phyloP scores from a whole-genome alignment of 1,140 invertebrate genomes.

The Procambarus clarkii region DNA sequence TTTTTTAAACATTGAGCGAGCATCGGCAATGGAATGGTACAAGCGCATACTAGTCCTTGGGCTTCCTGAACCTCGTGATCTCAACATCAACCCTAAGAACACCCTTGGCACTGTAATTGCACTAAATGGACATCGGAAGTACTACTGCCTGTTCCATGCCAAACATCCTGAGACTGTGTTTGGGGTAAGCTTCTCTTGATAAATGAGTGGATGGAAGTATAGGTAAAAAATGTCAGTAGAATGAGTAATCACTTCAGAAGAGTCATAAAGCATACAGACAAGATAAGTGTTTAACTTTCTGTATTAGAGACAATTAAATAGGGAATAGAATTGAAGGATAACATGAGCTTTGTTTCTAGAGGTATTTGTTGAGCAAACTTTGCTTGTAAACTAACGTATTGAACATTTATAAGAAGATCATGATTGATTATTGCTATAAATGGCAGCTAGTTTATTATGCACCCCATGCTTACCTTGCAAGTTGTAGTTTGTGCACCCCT shows the following conservation, averaged over 20 bases:
- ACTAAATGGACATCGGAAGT: conserved; percentile 95
- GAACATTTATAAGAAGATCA: no score
- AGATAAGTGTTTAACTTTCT: not conserved
- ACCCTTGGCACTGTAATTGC: conserved; percentile 97
- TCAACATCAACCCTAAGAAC: conserved; percentile 96
- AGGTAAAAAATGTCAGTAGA: not conserved
- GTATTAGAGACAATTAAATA: no score
- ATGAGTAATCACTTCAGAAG: not conserved
- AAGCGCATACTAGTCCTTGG: conserved; percentile 90
- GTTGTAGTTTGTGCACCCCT: no score
- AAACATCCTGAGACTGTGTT: conserved; percentile 84
- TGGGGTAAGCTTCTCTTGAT: conserved; percentile 46
- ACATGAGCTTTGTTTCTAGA: no score
- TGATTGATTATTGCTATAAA: no score
- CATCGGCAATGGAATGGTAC: conserved; percentile 88
- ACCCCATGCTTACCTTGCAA: no score
- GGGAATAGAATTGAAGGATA: no score
- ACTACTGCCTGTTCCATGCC: conserved; percentile 90
- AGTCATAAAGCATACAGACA: not conserved
- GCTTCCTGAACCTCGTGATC: conserved; percentile 85
- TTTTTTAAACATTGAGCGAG: conserved; percentile 91
- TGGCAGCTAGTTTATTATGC: no score
- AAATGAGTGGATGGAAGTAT: not conserved
- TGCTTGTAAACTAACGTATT: no score
- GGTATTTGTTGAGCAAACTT: no score